A percentile compares a stretch with the other conserved stretches of the same genome.
phyloP scores from a whole-genome alignment of 53 echinoderm and acorn worm genomes.

The Patiria pectinifera region DNA sequence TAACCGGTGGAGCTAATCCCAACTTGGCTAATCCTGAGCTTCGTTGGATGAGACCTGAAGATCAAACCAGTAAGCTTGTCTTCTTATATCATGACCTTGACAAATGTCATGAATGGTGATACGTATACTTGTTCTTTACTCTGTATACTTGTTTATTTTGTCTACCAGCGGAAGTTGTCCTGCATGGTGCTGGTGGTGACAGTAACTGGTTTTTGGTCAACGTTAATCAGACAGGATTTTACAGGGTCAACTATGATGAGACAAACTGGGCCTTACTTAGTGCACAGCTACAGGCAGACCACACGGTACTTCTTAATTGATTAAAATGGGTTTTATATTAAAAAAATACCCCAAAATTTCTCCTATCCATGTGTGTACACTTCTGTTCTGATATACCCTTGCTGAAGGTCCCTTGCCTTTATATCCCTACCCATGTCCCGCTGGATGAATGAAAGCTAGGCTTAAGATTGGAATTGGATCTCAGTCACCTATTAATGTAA shows the following conservation, averaged over 20 bases:
- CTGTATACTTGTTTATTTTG: not conserved
- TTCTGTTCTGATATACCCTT: too few species aligned
- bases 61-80: constrained; percentile 49
- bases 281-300: constrained; percentile 66
- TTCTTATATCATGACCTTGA: not conserved
- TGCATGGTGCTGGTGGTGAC: constrained; percentile 38
- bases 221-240: constrained; percentile 68
- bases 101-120: not conserved
- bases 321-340: not conserved
- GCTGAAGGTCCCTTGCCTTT: too few species aligned
- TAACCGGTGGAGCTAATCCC: constrained; percentile 63
- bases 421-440: too few species aligned
- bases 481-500: too few species aligned
- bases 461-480: too few species aligned
- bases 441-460: too few species aligned
- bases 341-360: too few species aligned
- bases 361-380: not conserved
- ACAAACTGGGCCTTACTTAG: constrained; percentile 74
- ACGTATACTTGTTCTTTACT: not conserved
- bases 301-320: constrained; percentile 63
- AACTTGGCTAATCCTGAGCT: constrained; percentile 57
- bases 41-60: constrained; percentile 73
- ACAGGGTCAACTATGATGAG: constrained; percentile 80
- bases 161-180: not conserved
- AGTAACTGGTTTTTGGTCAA: constrained; percentile 74